Evolutionary conservation across 2,888 invertebrate genomes (phyloP), one percentile per base, ranked within the genome.

Genomic region (Campaea margaritaria): DNA sequence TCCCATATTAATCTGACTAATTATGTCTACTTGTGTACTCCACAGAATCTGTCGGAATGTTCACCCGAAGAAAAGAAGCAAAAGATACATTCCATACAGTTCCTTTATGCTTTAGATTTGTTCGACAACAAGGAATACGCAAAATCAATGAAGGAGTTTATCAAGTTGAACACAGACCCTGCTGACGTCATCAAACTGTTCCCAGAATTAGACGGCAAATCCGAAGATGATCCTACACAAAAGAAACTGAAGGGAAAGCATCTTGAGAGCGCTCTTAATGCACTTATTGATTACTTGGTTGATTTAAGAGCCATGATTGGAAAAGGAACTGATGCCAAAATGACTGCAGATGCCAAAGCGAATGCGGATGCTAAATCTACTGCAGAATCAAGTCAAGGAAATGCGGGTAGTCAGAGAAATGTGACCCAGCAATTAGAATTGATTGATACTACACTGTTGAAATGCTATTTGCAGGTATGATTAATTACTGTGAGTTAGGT

Each of bases 391-490:
- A 76, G 75, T 60, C 81, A 73, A 4, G 74, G 76, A 0, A 78
- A 73, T 27, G 65, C 62, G 0, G 70, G 70, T 2, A 75, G 75
- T 45, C 86, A 84, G 59, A 83, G 87, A 56, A 90, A 85, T 57
- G 76, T 86, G 0, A 71, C 82, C 14, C 88, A 91, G 60, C 89
- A 88, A 62, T 58, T 99, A 60, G 98, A 98, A 85, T 96, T 99
- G 55, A 98, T 99, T 61, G 99, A 99, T 82, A 99, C 99, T 0
- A 99, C 99, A 0, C 91, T 99, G 50, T 93, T 99, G 10, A 99
- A 99, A 86, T 99, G 99, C 81, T 99, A 99, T 89, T 93, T 99
- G 59, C 96, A 97, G 95, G 97, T 96, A 86, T 1, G 27, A 5
- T 27, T 9, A 21, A 21, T 21, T 21, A 5, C 21, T 21, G 5